These are phyloP conservation scores for Oryzias woworae DNA, from an alignment of 2,113 vertebrate species.

Conservation along the genomic window DNA sequence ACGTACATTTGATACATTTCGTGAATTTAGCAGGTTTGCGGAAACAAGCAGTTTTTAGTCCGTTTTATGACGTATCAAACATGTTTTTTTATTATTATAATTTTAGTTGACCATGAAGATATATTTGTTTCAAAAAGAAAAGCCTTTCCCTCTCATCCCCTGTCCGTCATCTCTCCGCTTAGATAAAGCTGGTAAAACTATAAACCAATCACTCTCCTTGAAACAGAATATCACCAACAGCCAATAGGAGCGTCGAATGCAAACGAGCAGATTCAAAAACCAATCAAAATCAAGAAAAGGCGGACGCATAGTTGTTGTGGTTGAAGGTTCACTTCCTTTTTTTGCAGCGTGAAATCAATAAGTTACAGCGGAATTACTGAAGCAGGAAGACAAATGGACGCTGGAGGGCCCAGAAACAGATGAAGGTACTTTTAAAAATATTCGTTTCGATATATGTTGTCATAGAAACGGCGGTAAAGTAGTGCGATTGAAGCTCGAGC, in stretches of 20 bases:
- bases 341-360: slow-evolving; percentile 41
- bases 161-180: too few species aligned
- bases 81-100: too few species aligned
- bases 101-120: too few species aligned
- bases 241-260: slow-evolving; percentile 21
- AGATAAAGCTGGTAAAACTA: too few species aligned
- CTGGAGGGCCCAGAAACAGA: neutral
- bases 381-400: slow-evolving; percentile 10
- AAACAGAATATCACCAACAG: neutral
- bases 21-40: too few species aligned
- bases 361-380: neutral
- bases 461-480: too few species aligned
- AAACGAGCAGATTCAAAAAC: neutral
- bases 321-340: slow-evolving; percentile 51
- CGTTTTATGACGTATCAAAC: too few species aligned
- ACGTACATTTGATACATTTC: too few species aligned
- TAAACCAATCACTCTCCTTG: too few species aligned
- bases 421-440: neutral
- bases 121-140: neutral
- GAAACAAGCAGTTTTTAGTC: too few species aligned
- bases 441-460: too few species aligned
- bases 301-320: slow-evolving; percentile 45
- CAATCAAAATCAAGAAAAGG: slow-evolving; percentile 45
- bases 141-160: too few species aligned
- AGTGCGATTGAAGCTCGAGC: neutral